A percentile compares a stretch with the other conserved stretches of the same genome.
phyloP scores from a whole-genome alignment of 1,140 invertebrate genomes.

The Nomia melanderi region DNA sequence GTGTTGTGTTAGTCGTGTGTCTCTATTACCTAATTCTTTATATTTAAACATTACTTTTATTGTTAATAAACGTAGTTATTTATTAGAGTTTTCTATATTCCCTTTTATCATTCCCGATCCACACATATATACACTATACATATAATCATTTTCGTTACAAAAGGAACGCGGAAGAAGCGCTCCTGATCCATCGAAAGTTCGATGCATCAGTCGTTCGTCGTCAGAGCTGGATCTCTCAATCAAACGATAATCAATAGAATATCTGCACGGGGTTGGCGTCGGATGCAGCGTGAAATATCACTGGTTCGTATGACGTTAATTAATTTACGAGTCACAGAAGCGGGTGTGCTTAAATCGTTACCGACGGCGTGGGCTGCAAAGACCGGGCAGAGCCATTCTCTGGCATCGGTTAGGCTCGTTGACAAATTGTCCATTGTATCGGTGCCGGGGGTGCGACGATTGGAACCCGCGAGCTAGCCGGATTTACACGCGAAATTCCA shows the following conservation, averaged over 20 bases:
- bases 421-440: slow-evolving; percentile 69
- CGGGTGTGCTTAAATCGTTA: slow-evolving; percentile 43
- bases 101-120: neutral
- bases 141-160: neutral
- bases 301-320: slow-evolving; percentile 31
- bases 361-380: slow-evolving; percentile 28
- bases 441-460: slow-evolving; percentile 52
- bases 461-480: slow-evolving; percentile 56
- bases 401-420: slow-evolving; percentile 60
- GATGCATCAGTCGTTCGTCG: neutral
- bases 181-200: neutral
- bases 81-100: no score
- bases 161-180: no score
- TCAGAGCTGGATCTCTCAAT: neutral
- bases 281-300: slow-evolving; percentile 27
- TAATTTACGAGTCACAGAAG: slow-evolving; percentile 45
- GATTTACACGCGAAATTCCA: slow-evolving; percentile 66
- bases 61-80: no score
- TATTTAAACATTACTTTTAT: no score
- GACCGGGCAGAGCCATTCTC: slow-evolving; percentile 53
- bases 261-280: neutral
- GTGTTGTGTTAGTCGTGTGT: no score
- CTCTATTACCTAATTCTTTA: no score
- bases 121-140: no score
- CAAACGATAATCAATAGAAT: slow-evolving; percentile 26